Evolutionary conservation across 2,888 invertebrate genomes (phyloP).

Genomic region (Oxystoma pomonae): DNA sequence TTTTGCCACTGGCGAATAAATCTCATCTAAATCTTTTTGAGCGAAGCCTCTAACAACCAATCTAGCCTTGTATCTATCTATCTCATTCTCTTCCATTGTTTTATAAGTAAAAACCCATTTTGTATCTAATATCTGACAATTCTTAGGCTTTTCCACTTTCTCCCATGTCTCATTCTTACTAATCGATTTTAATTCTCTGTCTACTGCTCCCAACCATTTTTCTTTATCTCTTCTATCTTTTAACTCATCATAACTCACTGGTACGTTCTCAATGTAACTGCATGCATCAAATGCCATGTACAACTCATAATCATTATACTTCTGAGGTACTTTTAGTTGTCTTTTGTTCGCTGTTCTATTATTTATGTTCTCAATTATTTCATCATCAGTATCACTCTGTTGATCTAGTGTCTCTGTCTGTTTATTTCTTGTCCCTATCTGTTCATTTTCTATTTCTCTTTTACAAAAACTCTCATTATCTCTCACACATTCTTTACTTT

Average conservation of each 20-base stretch:
- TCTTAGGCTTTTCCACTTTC: no score
- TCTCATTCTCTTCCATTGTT: not conserved
- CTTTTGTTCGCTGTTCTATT: not conserved
- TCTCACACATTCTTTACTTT: not conserved
- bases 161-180: not conserved
- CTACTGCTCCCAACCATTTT: not conserved
- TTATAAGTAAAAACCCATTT: constrained; percentile 9
- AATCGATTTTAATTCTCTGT: not conserved
- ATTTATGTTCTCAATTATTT: no score
- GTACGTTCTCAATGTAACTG: not conserved
- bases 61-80: not conserved
- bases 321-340: not conserved
- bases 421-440: not conserved
- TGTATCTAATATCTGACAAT: constrained; percentile 15
- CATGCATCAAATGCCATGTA: not conserved
- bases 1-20: constrained; percentile 33
- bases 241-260: not conserved
- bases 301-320: not conserved
- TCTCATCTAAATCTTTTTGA: constrained; percentile 29
- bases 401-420: not conserved
- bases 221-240: no score
- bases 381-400: not conserved
- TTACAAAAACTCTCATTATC: not conserved
- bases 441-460: not conserved
- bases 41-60: constrained; percentile 23